A percentile compares a stretch with the other conserved stretches of the same genome.
Evolutionary conservation across 1,140 invertebrate genomes (phyloP).

Genomic region (Odontomachus brunneus): DNA sequence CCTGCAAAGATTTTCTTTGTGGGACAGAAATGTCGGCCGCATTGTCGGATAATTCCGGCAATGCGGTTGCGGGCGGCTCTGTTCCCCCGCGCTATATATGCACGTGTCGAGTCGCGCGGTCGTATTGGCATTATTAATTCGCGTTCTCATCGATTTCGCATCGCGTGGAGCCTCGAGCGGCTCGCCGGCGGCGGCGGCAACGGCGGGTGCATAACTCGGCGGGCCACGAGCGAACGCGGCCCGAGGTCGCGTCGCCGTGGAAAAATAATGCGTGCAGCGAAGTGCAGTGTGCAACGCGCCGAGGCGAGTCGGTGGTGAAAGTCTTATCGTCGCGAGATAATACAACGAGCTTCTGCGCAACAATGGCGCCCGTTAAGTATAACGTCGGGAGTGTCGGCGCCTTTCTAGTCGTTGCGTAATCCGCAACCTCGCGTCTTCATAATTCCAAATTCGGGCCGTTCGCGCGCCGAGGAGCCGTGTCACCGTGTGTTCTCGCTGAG

Average conservation of each 20-base stretch:
- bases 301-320: constrained; percentile 35
- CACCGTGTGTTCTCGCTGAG: too few species aligned
- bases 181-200: too few species aligned
- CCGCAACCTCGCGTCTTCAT: constrained; percentile 44
- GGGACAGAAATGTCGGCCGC: constrained; percentile 38
- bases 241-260: constrained; percentile 2
- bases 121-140: constrained; percentile 60
- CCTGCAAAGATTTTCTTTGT: constrained; percentile 46
- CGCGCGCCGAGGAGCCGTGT: too few species aligned
- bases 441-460: constrained; percentile 34
- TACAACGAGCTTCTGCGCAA: constrained; percentile 56
- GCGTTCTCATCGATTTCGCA: constrained; percentile 54
- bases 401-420: constrained; percentile 52
- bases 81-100: not conserved
- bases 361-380: constrained; percentile 49
- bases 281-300: constrained; percentile 22
- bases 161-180: constrained; percentile 7
- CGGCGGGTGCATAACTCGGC: too few species aligned
- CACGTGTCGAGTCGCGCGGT: constrained; percentile 28
- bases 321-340: constrained; percentile 57
- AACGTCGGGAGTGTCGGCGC: constrained; percentile 39
- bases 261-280: constrained; percentile 54
- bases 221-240: not conserved
- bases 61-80: constrained; percentile 16
- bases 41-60: constrained; percentile 45